phyloP scores from a whole-genome alignment of 2,113 vertebrate genomes.

The Castor canadensis region DNA sequence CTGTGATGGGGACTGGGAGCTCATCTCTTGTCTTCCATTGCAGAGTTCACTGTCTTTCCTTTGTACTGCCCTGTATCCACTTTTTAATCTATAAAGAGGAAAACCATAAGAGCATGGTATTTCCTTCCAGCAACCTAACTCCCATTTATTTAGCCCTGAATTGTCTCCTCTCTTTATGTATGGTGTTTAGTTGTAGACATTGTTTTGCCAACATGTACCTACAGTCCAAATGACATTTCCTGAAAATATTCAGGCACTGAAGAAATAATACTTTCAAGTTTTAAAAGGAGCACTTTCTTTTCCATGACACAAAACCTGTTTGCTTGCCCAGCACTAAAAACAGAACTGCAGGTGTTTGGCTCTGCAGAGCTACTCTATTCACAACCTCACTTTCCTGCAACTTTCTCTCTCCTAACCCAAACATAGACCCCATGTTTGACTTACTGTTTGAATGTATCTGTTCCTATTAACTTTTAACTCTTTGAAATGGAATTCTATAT shows the following conservation, averaged over 20 bases:
- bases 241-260: slow-evolving; percentile 9
- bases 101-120: background rate
- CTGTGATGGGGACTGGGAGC: background rate
- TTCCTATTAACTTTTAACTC: slow-evolving; percentile 31
- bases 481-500: background rate
- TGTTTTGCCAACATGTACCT: background rate
- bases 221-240: background rate
- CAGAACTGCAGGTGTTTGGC: background rate
- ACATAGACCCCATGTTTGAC: background rate
- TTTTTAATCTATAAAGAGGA: background rate
- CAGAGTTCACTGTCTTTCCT: background rate
- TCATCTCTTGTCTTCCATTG: background rate
- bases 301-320: background rate
- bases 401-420: slow-evolving; percentile 23
- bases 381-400: background rate
- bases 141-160: background rate
- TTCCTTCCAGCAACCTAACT: background rate
- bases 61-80: background rate
- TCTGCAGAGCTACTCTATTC: background rate
- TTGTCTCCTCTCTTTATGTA: background rate
- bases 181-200: background rate
- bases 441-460: slow-evolving; percentile 37
- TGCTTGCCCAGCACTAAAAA: background rate
- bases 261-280: slow-evolving; percentile 34
- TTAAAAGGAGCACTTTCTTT: background rate